These are phyloP conservation scores for Tetanocera ferruginea DNA, from an alignment of 2,888 invertebrate genomes.

Conservation along the genomic window DNA sequence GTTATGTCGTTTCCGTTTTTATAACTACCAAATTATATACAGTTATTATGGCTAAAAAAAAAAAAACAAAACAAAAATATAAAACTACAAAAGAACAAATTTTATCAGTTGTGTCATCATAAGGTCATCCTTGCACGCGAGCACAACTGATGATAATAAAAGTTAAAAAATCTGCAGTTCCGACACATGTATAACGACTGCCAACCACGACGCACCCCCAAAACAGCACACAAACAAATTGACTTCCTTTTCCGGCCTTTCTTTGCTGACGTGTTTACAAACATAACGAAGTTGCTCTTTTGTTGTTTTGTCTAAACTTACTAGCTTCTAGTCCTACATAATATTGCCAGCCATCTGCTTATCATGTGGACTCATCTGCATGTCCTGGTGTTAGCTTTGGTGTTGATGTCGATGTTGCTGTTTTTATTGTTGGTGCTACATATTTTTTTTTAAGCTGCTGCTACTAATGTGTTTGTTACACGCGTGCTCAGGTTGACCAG, in stretches of 20 bases:
- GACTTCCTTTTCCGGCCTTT: constrained; percentile 41
- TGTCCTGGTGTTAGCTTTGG: constrained; percentile 24
- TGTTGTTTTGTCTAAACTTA: too few species aligned
- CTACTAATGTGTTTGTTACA: constrained; percentile 37
- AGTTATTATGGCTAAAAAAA: background rate
- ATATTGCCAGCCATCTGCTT: constrained; percentile 42
- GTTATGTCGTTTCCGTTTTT: too few species aligned
- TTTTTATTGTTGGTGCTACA: background rate
- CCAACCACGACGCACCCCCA: background rate
- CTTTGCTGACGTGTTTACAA: constrained; percentile 34
- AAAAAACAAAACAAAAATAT: background rate
- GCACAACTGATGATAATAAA: constrained; percentile 13
- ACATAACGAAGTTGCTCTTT: constrained; percentile 22
- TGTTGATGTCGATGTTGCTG: constrained; percentile 21
- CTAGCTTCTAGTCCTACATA: too few species aligned
- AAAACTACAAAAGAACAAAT: constrained; percentile 31
- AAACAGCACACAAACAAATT: constrained; percentile 23
- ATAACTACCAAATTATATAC: too few species aligned
- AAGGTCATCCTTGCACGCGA: constrained; percentile 62
- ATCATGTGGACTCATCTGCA: constrained; percentile 50
- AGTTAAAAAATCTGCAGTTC: background rate
- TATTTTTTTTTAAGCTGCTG: background rate
- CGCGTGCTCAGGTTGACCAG: constrained; percentile 23
- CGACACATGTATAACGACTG: background rate
- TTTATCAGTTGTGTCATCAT: constrained; percentile 62